Percentiles rank a stretch among this genome's conserved stretches.
Conservation (phyloP, 2,113 vertebrate genomes). For the Otis tarda region DNA sequence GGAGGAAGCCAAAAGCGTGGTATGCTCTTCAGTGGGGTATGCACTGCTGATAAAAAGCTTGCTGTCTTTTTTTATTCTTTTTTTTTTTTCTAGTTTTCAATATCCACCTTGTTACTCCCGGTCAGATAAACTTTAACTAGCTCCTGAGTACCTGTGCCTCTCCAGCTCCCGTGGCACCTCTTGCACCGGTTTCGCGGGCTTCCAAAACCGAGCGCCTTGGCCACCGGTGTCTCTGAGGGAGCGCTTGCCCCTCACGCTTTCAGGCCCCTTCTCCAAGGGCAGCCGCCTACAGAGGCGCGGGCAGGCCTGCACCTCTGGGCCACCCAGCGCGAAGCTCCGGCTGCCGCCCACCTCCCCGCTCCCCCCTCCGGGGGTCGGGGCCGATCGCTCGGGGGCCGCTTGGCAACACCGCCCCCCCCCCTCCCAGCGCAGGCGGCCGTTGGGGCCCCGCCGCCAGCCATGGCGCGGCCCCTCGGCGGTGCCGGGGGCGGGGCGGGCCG, state of each 20-base stretch:
- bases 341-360: not conserved
- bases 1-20: accelerated
- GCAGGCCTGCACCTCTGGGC: not conserved
- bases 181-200: accelerated
- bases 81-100: not conserved
- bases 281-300: not conserved
- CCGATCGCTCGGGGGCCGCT: not conserved
- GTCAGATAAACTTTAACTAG: not conserved
- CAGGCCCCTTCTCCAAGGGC: too few species aligned
- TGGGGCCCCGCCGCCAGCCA: too few species aligned
- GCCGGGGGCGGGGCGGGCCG: not conserved
- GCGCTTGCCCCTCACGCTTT: accelerated
- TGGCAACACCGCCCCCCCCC: not conserved
- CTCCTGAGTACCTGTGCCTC: not conserved
- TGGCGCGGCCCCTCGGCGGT: not conserved
- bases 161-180: not conserved
- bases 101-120: not conserved
- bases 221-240: accelerated
- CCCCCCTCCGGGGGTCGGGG: not conserved
- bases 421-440: too few species aligned
- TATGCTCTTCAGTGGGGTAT: accelerated
- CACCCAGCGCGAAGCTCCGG: not conserved
- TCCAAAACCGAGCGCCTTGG: accelerated
- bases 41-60: accelerated
- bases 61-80: accelerated